Percentiles rank a stretch among this genome's conserved stretches.
Evolutionary conservation across 1,140 invertebrate species (phyloP).

Genomic region (Dinothrombium tinctorium): DNA sequence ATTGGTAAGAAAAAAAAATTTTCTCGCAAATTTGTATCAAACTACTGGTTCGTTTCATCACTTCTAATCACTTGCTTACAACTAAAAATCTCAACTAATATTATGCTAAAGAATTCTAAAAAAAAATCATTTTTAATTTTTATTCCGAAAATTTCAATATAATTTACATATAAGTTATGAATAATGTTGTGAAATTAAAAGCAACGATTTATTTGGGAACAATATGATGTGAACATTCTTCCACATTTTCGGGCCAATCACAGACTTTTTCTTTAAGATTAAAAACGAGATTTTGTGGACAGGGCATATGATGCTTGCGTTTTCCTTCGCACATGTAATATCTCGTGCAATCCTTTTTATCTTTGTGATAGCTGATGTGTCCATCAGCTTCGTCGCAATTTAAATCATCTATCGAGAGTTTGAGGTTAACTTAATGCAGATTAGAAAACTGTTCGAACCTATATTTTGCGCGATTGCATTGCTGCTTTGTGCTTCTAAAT

Average conservation of each 20-base stretch:
- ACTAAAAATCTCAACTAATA: too few species aligned
- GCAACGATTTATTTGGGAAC: not conserved
- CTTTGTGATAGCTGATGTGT: conserved; percentile 71
- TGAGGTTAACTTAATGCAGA: too few species aligned
- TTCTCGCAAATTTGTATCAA: too few species aligned
- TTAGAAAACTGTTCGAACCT: too few species aligned
- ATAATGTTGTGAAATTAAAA: not conserved
- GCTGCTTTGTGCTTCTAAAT: conserved; percentile 36
- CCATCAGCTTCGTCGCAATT: conserved; percentile 75
- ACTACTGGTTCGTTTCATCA: too few species aligned
- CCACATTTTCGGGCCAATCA: conserved; percentile 85
- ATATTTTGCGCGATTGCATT: conserved; percentile 4
- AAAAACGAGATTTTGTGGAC: conserved; percentile 74
- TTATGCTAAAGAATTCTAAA: too few species aligned
- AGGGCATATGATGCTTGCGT: conserved; percentile 77
- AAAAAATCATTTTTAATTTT: too few species aligned
- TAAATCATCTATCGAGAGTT: conserved; percentile 34
- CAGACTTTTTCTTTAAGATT: conserved; percentile 79
- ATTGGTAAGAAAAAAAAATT: too few species aligned
- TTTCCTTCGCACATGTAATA: conserved; percentile 88
- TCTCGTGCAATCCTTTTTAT: conserved; percentile 69
- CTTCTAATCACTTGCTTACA: too few species aligned
- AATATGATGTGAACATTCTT: conserved; percentile 33
- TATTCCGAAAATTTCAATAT: too few species aligned
- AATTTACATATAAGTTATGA: too few species aligned